Base-by-base conservation (phyloP, 2,888 invertebrate species). In the Sialis fuliginosa region DNA sequence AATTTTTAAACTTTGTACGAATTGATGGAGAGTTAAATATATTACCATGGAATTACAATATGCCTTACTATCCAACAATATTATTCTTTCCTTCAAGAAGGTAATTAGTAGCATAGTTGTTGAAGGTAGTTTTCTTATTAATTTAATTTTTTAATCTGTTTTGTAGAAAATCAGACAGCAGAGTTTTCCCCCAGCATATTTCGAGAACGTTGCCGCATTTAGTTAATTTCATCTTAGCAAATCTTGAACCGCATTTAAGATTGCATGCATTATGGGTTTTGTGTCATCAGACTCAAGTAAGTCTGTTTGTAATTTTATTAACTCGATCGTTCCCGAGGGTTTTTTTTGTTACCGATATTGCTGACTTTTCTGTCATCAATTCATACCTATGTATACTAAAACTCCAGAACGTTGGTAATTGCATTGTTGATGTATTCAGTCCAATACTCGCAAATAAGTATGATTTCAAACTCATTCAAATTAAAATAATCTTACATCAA, bases 11-110 rank as follows among this genome's bases (percentile, higher is more conserved):
- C 48, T 79, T 82, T 55, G 74, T 77, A 22, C 70, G 85, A 12
- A 77, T 93, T 35, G 86, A 92, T 67, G 86, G 82, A 13, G 80
- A 82, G 56, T 69, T 74, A 1, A 90, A 92, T 69, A 87, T 89
- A 66, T 70, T 93, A 54, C 85, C 88, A 1, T 91, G 90, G 89
- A 78, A 83, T 60, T 85, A 77, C 62, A 83, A 82, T 39, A 83
- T 84, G 69, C 76, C 81, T 51, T 68, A 68, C 45, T 82, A 82
- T 63, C 93, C 93, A 10, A 77, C 85, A 0, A 69, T 93, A 41
- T 66, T 90, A 33, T 82, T 89, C 50, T 86, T 89, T 61, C 85
- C 87, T 1, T 73, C 79, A 6, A 65, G 72, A 54, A 76, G 77
- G 81, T 81, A 61, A 60, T 33, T 22, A 30, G 10, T 7, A 4